Conservation (phyloP, 92 coral and sea anemone species). For the Bergia puertoricense region DNA sequence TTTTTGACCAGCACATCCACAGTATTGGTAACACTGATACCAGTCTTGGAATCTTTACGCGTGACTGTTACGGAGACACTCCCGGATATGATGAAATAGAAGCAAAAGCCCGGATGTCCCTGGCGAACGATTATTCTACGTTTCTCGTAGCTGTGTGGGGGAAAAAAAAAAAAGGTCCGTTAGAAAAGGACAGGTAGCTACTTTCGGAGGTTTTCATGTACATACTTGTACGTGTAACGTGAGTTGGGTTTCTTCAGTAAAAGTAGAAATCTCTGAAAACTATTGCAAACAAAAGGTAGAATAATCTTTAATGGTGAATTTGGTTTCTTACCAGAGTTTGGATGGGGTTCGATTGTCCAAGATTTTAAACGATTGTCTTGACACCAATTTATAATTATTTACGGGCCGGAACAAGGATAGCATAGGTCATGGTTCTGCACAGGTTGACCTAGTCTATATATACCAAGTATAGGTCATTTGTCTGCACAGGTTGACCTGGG, state of each 20-base stretch:
- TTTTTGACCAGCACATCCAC: conserved; percentile 82
- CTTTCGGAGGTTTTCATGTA: neutral
- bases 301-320: too few species aligned
- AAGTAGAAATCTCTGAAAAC: too few species aligned
- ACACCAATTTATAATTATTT: too few species aligned
- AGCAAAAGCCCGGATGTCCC: conserved; percentile 87
- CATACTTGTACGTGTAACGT: too few species aligned
- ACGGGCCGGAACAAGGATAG: too few species aligned
- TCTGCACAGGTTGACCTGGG: conserved; percentile 69
- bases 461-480: conserved; percentile 77
- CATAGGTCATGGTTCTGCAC: neutral
- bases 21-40: conserved; percentile 70
- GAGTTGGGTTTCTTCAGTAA: neutral
- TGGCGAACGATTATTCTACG: conserved; percentile 81
- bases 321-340: too few species aligned
- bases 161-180: neutral
- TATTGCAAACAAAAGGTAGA: too few species aligned
- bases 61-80: conserved; percentile 90
- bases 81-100: conserved; percentile 86
- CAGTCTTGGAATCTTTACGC: conserved; percentile 73
- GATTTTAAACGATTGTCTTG: too few species aligned
- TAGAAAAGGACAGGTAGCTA: neutral
- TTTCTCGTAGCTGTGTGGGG: conserved; percentile 64
- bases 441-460: neutral
- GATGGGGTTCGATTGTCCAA: too few species aligned